Evolutionary conservation across 2,888 invertebrate species (phyloP), one percentile per base, ranked within the genome.

Genomic region (Palloptera scutellata): DNA sequence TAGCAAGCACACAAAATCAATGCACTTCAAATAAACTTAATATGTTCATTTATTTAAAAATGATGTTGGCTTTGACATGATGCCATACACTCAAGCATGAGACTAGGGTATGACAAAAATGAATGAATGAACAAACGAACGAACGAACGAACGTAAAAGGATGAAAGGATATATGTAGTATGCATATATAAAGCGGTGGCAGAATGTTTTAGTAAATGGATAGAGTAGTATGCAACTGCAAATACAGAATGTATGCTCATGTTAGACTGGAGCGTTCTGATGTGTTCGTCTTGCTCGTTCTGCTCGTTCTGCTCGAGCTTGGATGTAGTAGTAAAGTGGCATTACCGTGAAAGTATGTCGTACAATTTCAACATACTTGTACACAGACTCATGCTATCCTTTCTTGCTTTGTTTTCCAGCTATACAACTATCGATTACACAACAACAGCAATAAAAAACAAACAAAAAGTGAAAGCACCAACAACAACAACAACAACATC

Each of bases 21-120:
- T 61, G 64, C 42, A 64, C 64, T 45, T 68, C 65, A 69, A 69
- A 64, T 68, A 67, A 70, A 72, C 70, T 72, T 64, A 71, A 72
- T 67, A 68, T 69, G 72, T 55, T 68, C 72, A 73, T 74, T 71
- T 72, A 69, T 74, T 72, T 73, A 64, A 70, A 71, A 71, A 61
- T 67, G 67, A 64, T 61, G 54, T 19, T 55, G 66, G 48, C 53
- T 66, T 53, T 61, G 66, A 61, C 61, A 65, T 43, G 52, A 61
- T 61, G 54, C 61, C 48, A 61, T 30, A 54, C 54, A 61, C 19
- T n/a, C 53, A 60, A 61, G 57, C 52, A 53, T 15, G 40, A 13
- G 15, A 62, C 52, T 59, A 65, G 48, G 6, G 40, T 51, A 19
- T 48, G n/a, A 58, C 30, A 30, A 5, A n/a, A 19, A 42, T n/a